Conservation (phyloP, 2,113 vertebrate species). For the Cettia cetti region DNA sequence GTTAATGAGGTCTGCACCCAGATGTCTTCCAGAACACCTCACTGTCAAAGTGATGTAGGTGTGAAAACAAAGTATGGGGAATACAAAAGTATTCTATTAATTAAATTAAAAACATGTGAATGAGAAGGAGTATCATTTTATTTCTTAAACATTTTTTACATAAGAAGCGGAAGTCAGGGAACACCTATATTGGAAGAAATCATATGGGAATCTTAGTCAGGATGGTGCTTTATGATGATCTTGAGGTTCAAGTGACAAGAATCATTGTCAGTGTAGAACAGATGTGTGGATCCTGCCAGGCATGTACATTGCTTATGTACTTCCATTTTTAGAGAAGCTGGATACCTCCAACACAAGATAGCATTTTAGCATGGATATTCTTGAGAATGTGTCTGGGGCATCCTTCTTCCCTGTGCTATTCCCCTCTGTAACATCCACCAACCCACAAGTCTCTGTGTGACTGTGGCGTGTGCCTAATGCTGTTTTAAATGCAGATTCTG, state of each 20-base stretch:
- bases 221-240: not conserved
- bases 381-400: not conserved
- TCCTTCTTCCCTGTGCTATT: not conserved
- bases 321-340: not conserved
- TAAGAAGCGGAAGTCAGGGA: not conserved
- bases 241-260: not conserved
- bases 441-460: rapidly evolving
- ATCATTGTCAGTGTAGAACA: not conserved
- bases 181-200: not conserved
- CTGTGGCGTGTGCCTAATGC: not conserved
- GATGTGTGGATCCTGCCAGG: not conserved
- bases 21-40: rapidly evolving
- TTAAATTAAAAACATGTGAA: not conserved
- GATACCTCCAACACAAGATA: not conserved
- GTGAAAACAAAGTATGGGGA: not conserved
- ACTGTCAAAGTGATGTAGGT: not conserved
- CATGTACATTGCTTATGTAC: no score
- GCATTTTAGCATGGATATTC: not conserved
- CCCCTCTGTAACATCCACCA: not conserved
- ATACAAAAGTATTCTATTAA: not conserved
- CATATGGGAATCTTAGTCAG: not conserved
- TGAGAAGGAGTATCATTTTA: not conserved
- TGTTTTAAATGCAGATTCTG: not conserved
- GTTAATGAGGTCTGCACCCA: not conserved
- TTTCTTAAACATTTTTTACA: not conserved